phyloP scores from a whole-genome alignment of 2,113 vertebrate genomes.

The Eidolon helvum region DNA sequence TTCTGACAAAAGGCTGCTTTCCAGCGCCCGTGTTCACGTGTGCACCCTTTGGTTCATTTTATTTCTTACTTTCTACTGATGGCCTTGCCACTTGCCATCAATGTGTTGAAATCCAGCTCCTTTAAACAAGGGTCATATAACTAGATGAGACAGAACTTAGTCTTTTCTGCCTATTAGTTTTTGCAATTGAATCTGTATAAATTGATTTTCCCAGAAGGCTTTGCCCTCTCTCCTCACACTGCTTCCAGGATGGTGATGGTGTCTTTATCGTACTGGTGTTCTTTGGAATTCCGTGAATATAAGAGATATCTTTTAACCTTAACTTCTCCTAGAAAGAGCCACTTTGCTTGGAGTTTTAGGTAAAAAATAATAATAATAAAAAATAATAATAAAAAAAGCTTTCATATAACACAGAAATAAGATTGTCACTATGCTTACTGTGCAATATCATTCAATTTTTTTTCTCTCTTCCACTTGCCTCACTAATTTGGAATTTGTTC shows the following conservation, averaged over 20 bases:
- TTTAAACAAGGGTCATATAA: background rate
- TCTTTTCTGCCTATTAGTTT: background rate
- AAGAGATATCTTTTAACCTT: background rate
- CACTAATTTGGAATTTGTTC: background rate
- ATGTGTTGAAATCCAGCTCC: background rate
- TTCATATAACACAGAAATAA: background rate
- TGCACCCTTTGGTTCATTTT: background rate
- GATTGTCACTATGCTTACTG: background rate
- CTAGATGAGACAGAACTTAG: background rate
- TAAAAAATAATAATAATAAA: background rate
- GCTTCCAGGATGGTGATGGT: background rate
- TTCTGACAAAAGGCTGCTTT: background rate
- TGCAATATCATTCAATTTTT: background rate
- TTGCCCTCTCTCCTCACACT: background rate
- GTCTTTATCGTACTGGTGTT: background rate
- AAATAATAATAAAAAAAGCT: background rate
- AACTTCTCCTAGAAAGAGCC: background rate
- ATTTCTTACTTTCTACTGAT: background rate
- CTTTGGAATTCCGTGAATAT: background rate
- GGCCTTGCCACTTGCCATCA: background rate
- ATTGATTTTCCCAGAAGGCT: background rate
- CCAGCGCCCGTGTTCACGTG: accelerated
- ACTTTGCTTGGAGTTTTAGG: background rate
- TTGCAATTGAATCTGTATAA: background rate
- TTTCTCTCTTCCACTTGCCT: background rate